Evolutionary conservation across 1,140 invertebrate genomes (phyloP).

Genomic region (Akabosia matsudoensis): DNA sequence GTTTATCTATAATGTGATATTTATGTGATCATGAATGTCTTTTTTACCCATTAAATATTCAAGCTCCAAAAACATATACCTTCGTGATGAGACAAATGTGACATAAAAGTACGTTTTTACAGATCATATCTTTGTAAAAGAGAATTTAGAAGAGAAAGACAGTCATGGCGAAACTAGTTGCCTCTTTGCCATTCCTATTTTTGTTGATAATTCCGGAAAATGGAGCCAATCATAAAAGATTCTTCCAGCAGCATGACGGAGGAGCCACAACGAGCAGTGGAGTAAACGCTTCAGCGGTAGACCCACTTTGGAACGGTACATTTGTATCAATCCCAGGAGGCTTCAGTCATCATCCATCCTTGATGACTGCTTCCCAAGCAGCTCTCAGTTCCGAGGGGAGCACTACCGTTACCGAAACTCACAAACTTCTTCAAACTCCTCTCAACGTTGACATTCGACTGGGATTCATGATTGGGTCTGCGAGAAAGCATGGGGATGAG

Average conservation of each 20-base stretch:
- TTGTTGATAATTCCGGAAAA: constrained; percentile 1
- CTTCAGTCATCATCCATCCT: background rate
- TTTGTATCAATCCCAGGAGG: background rate
- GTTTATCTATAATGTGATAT: too few species aligned
- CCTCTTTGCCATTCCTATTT: background rate
- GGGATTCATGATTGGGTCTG: constrained; percentile 62
- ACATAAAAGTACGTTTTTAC: too few species aligned
- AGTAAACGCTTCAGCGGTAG: background rate
- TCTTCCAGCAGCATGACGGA: background rate
- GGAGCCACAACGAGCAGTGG: background rate
- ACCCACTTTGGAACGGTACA: constrained; percentile 4
- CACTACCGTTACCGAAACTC: background rate
- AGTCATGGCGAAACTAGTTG: background rate
- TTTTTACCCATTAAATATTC: too few species aligned
- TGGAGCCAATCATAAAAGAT: constrained; percentile 3
- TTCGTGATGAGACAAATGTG: too few species aligned
- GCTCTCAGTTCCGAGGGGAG: background rate
- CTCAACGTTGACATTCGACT: constrained; percentile 47
- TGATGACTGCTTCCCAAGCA: background rate
- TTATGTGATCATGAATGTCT: too few species aligned
- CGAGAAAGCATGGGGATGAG: constrained; percentile 67
- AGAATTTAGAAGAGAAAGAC: background rate
- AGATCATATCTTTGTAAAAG: background rate
- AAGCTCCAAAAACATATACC: too few species aligned
- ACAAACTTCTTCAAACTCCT: background rate